These are phyloP conservation scores for Temnothorax nylanderi DNA, from an alignment of 1,140 invertebrate genomes.

Conservation along the genomic window DNA sequence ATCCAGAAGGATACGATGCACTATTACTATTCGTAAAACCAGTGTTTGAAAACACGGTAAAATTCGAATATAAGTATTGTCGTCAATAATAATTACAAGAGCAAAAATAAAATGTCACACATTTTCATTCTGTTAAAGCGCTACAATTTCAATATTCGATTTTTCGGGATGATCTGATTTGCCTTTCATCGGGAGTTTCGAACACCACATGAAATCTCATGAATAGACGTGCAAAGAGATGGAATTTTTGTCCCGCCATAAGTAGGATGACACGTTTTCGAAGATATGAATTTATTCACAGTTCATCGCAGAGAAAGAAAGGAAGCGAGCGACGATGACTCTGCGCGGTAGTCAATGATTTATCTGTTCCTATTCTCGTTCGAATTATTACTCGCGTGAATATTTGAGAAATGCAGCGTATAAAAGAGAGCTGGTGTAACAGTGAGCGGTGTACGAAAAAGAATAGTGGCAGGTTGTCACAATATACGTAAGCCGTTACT, in stretches of 20 bases:
- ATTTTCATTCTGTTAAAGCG: background rate
- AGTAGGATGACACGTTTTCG: conserved; percentile 42
- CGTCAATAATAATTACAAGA: background rate
- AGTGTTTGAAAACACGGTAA: background rate
- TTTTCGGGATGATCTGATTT: conserved; percentile 21
- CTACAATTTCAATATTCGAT: background rate
- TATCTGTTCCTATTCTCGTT: conserved; percentile 60
- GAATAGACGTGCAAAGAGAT: conserved; percentile 3
- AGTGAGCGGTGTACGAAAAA: conserved; percentile 34
- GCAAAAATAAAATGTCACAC: background rate
- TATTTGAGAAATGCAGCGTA: conserved; percentile 58
- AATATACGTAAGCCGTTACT: conserved; percentile 63
- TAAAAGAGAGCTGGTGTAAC: conserved; percentile 55
- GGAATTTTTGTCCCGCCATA: conserved; percentile 25
- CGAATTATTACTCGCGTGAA: conserved; percentile 40
- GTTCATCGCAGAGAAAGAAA: background rate
- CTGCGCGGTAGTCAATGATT: conserved; percentile 38
- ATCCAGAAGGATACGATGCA: background rate
- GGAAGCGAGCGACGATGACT: conserved; percentile 25
- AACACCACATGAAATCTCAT: background rate
- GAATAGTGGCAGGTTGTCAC: conserved; percentile 64
- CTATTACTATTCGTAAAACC: background rate
- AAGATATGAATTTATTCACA: conserved; percentile 51
- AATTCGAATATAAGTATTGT: background rate
- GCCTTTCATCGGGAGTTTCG: conserved; percentile 1